A percentile compares a stretch with the other conserved stretches of the same genome.
These are phyloP conservation scores for Eciton burchellii DNA, from an alignment of 1,140 invertebrate species.

Conservation along the genomic window DNA sequence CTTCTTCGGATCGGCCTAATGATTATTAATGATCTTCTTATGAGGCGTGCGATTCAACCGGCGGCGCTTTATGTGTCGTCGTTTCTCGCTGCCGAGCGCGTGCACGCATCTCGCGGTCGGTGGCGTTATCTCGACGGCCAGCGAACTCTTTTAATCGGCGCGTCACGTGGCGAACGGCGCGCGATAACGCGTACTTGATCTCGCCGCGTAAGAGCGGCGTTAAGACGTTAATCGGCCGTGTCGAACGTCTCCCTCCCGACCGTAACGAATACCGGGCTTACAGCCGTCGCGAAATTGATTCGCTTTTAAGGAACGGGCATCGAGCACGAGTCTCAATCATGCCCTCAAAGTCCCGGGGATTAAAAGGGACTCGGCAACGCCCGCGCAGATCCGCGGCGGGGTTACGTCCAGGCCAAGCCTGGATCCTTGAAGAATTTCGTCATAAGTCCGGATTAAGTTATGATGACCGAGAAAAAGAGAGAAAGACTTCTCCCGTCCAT, in stretches of 20 bases:
- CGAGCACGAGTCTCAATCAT: constrained; percentile 31
- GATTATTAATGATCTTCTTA: constrained; percentile 41
- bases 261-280: constrained; percentile 35
- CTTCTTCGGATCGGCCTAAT: constrained; percentile 15
- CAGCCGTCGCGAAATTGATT: constrained; percentile 62
- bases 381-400: constrained; percentile 43
- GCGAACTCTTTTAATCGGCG: constrained; percentile 35
- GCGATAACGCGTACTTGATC: constrained; percentile 63
- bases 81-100: neutral
- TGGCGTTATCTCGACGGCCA: constrained; percentile 34
- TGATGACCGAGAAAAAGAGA: constrained; percentile 65
- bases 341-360: constrained; percentile 27
- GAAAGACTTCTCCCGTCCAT: constrained; percentile 53
- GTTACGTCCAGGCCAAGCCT: too few relatives aligned
- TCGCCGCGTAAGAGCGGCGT: constrained; percentile 40
- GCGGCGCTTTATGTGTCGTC: constrained; percentile 26
- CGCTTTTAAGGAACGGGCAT: constrained; percentile 52
- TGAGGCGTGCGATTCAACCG: neutral
- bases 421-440: constrained; percentile 60
- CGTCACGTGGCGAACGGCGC: constrained; percentile 4
- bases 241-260: constrained; percentile 24
- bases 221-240: constrained; percentile 58
- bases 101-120: neutral
- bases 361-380: constrained; percentile 52
- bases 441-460: constrained; percentile 75